Evolutionary conservation across 92 coral and sea anemone genomes (phyloP), one percentile per base, ranked within the genome.

Genomic region (Parazoanthus swiftii): DNA sequence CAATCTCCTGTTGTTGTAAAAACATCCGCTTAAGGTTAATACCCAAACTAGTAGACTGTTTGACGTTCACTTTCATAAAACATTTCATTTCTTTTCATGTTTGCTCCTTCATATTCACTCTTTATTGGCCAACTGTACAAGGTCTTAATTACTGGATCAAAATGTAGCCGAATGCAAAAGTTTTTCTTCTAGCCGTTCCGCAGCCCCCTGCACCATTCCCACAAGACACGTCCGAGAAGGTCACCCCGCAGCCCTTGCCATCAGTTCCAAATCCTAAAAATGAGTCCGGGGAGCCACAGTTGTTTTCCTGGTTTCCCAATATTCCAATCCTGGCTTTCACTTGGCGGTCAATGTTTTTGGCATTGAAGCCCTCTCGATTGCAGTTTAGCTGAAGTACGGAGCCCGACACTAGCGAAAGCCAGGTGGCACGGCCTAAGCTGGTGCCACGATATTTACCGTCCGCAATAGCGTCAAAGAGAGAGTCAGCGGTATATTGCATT

Each of bases 81-180:
- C 10, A 48, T 54, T 54, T 54, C 59, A 20, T 54, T 54, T 3
- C 16, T 20, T 54, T 13, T 11, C 13, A 15, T 15, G 20, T 54
- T 54, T 54, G 20, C 59, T 11, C 59, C 59, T 54, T 11, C 59
- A 54, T 54, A 7, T 48, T 44, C 50, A 51, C 2, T 51, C 18
- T 54, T 15, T 3, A 54, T 14, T 13, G 3, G 3, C 59, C 16
- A 20, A 54, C 18, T 13, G 13, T 13, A 54, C 42, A 18, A 74
- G 9, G 5, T 77, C 18, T 65, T 29, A 29, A 29, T 29, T 42
- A 81, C 50, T 82, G 77, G 63, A 66, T 66, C 5, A 82, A 82
- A 70, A 82, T 82, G 36, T 82, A 82, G 9, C 86, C 86, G n/a
- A 63, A 82, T 39, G 86, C 63, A 21, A 42, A 66, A 2, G 86